Evolutionary conservation across 35 echinoderm and acorn worm genomes (phyloP).

Genomic region (Strongylocentrotus purpuratus): DNA sequence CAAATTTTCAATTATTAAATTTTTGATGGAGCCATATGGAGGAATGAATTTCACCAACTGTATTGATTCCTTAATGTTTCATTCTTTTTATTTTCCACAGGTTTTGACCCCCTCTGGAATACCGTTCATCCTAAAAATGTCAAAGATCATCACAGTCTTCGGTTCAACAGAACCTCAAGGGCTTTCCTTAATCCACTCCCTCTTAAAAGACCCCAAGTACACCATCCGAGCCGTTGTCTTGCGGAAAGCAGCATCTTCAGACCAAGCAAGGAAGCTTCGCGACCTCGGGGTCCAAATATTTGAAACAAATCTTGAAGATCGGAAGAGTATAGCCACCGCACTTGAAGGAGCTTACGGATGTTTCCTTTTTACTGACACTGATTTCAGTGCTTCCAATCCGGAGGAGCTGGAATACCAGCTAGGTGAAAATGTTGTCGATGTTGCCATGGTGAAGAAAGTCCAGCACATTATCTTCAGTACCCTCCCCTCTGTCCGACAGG

Average conservation of each 20-base stretch:
- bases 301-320: slow-evolving; percentile 69
- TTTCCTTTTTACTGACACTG: slow-evolving; percentile 72
- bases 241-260: slow-evolving; percentile 52
- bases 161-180: slow-evolving; percentile 78
- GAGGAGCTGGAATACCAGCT: slow-evolving; percentile 77
- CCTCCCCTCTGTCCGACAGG: slow-evolving; percentile 61
- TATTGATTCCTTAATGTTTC: too few species aligned
- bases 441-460: slow-evolving; percentile 71
- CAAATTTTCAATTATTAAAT: too few species aligned
- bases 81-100: not conserved
- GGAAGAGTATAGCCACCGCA: slow-evolving; percentile 61
- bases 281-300: slow-evolving; percentile 57
- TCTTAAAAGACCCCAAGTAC: slow-evolving; percentile 60
- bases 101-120: not conserved
- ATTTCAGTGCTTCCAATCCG: slow-evolving; percentile 54
- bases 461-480: slow-evolving; percentile 80
- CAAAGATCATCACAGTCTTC: slow-evolving; percentile 75
- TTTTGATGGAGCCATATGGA: too few species aligned
- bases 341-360: slow-evolving; percentile 78
- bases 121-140: not conserved
- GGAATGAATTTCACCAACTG: too few species aligned
- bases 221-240: slow-evolving; percentile 74
- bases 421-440: slow-evolving; percentile 79
- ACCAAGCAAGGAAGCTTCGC: slow-evolving; percentile 39
- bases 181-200: slow-evolving; percentile 55